Conservation (phyloP, 1,140 invertebrate species). For the Cherax destructor region DNA sequence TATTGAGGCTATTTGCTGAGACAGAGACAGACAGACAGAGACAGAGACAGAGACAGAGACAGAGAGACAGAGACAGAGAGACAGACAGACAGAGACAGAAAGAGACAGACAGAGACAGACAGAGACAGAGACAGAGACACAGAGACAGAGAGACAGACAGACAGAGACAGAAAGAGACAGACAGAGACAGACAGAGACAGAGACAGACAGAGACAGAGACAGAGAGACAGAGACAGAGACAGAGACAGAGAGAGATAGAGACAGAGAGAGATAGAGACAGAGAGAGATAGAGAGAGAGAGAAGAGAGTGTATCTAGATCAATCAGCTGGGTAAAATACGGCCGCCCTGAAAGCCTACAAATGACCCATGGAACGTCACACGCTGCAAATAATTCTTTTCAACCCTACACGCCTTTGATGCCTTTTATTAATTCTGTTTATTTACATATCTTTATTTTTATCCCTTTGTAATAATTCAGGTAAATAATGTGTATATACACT, state of each 20-base stretch:
- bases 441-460: no score
- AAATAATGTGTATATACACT: no score
- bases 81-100: slow-evolving; percentile 28
- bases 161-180: slow-evolving; percentile 19
- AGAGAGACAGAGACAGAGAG: slow-evolving; percentile 37
- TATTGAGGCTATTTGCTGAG: no score
- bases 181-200: slow-evolving; percentile 1
- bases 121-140: neutral
- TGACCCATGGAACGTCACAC: no score
- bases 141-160: neutral
- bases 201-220: slow-evolving; percentile 18
- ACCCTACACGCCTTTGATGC: no score
- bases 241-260: slow-evolving; percentile 35
- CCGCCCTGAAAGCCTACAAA: no score
- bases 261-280: slow-evolving; percentile 36
- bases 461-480: no score
- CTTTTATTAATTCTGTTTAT: no score
- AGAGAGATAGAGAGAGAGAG: slow-evolving; percentile 40
- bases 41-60: slow-evolving; percentile 19
- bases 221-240: slow-evolving; percentile 22
- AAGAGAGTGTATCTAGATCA: neutral
- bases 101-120: slow-evolving; percentile 30
- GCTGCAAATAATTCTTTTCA: no score
- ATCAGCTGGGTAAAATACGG: no score
- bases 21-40: no score